phyloP scores from a whole-genome alignment of 2,888 invertebrate species.

The Heliconius sara region DNA sequence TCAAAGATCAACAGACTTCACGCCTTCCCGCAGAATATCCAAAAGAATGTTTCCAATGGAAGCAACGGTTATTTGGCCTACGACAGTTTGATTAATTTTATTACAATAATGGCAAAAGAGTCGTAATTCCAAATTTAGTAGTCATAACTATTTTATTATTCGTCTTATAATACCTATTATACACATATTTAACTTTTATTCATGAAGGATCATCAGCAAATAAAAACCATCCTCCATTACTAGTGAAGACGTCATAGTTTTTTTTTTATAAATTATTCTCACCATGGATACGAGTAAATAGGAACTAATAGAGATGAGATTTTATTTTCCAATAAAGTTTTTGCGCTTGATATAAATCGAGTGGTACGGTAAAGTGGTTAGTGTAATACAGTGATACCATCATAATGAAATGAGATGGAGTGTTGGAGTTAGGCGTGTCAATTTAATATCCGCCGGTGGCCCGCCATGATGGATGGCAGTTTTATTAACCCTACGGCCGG shows the following conservation, averaged over 20 bases:
- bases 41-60: neutral
- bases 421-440: conserved; percentile 74
- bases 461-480: conserved; percentile 70
- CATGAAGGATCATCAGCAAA: conserved; percentile 5
- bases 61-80: neutral
- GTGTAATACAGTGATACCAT: conserved; percentile 57
- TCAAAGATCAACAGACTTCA: conserved; percentile 12
- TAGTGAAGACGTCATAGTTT: conserved; percentile 13
- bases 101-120: neutral
- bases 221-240: neutral
- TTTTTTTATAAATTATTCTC: conserved; percentile 1
- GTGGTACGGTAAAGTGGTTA: conserved; percentile 41
- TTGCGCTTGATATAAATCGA: conserved; percentile 32
- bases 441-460: conserved; percentile 79
- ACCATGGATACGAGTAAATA: conserved; percentile 32
- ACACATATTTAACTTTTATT: neutral
- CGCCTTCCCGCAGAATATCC: neutral
- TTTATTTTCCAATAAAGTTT: conserved; percentile 34
- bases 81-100: conserved; percentile 16
- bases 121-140: conserved; percentile 17
- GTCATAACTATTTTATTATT: neutral
- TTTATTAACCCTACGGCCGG: conserved; percentile 68
- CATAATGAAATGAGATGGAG: conserved; percentile 69
- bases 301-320: conserved; percentile 44
- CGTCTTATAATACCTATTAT: neutral